These are phyloP conservation scores for Julus scandinavius DNA, from an alignment of 2,888 invertebrate species.

Conservation along the genomic window DNA sequence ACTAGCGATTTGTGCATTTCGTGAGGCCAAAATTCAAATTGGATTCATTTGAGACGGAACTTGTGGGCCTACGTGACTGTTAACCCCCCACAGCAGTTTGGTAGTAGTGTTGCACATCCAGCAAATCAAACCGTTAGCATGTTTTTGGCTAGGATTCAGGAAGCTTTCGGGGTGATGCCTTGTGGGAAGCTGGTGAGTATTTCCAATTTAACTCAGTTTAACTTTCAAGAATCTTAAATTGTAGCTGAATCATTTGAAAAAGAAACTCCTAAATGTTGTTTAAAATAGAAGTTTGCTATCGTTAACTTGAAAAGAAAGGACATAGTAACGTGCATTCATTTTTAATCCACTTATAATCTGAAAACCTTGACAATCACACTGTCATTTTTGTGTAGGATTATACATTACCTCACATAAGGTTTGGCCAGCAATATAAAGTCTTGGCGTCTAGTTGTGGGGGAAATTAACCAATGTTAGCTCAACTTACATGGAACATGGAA, in stretches of 20 bases:
- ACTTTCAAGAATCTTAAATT: not conserved
- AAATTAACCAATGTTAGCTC: too few relatives aligned
- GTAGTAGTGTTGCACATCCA: not conserved
- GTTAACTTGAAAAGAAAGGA: not conserved
- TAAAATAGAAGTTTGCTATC: too few relatives aligned
- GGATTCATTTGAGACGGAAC: not conserved
- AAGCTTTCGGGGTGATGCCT: constrained; percentile 45
- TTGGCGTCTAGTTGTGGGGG: too few relatives aligned
- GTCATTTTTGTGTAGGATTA: not conserved
- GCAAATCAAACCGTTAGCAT: constrained; percentile 26
- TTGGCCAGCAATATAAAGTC: too few relatives aligned
- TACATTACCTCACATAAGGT: not conserved
- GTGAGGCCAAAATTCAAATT: not conserved
- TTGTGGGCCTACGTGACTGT: not conserved
- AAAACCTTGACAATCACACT: not conserved
- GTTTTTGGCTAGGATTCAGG: constrained; percentile 47
- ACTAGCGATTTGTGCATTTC: not conserved
- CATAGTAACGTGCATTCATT: not conserved
- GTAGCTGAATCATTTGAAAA: not conserved
- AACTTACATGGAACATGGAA: too few relatives aligned
- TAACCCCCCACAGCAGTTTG: not conserved
- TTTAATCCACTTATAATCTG: not conserved
- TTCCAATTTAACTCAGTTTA: not conserved
- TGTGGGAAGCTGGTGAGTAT: not conserved
- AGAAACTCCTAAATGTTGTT: too few relatives aligned